Base-by-base conservation (phyloP, 2,888 invertebrate genomes). In the Maniola hyperantus region DNA sequence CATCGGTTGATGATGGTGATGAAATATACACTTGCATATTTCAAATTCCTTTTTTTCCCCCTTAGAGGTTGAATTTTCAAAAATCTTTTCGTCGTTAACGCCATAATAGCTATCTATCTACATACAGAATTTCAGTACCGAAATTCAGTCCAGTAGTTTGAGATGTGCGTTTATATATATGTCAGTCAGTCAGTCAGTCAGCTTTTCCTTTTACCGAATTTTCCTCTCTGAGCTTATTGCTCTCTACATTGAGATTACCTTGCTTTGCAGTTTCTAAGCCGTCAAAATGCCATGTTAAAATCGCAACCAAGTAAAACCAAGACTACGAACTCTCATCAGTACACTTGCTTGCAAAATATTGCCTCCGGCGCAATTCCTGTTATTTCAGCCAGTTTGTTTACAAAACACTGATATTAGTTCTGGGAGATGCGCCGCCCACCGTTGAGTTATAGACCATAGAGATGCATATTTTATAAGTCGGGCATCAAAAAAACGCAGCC, bases 361-460 rank as follows among this genome's bases (percentile, higher is more conserved):
- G 71, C 71, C 66, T 26, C 62, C 36, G 60, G 72, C 65, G 73
- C 70, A 68, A 69, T 73, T 67, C 70, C 71, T 67, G 74, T 73
- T 67, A 59, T 59, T 59, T 64, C 72, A 70, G 65, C 50, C 46
- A 33, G 59, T 60, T 48, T 72, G 71, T 76, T 74, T 76, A 71
- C 71, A 70, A 65, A 72, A 70, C 70, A 68, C 70, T 68, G 71
- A 71, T 74, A 74, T 74, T 73, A 74, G 73, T 73, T 71, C 64
- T 65, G 65, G 58, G 67, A 48, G 59, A 48, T 33, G 15, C 67
- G 46, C 62, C 61, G 48, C 58, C 60, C 20, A 18, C 18, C 48
- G 8, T 48, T 18, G 48, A 48, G 48, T 48, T 18, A 6, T 18
- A 15, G 18, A 48, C 8, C 2, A 18, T 48, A 48, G 48, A 48